Base-by-base conservation (phyloP, 2,888 invertebrate species). In the Anarsia innoxiella region DNA sequence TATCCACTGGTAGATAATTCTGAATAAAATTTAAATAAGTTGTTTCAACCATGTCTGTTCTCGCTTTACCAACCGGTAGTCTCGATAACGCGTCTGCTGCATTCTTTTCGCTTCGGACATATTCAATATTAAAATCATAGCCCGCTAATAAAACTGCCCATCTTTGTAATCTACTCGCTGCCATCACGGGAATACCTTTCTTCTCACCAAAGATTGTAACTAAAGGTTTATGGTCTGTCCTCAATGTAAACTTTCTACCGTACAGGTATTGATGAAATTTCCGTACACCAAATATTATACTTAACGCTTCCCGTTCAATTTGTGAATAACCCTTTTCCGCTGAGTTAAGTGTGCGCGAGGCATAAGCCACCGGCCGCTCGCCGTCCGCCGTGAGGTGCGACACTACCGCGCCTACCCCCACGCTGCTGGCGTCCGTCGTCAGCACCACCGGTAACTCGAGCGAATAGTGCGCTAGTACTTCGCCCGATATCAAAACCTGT, bases 21-120 rank as follows among this genome's bases (percentile, higher is more conserved):
- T 41, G 34, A n/a, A 41, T 27, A 12, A 19, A 19, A 19, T 19
- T 19, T 19, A 19, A 19, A 19, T 19, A 19, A 19, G 19, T 19
- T 3, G 6, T 19, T 19, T 19, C 19, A 5, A 6, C 6, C 4
- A 3, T 19, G 4, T 6, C 4, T 3, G 4, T 3, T 19, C 6
- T 19, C 6, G 3, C 19, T 6, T 19, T 3, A 5, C 19, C 19
- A 3, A 19, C 19, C 19, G 19, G 19, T 19, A 45, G 16, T 4
- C 45, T 29, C 1, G 45, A 45, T 15, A 45, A 28, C 9, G 19
- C 39, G 35, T 45, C 46, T 0, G 39, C 42, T 6, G 14, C 23
- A 31, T 49, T 46, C 28, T 38, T 36, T 5, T 42, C 36, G 1
- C 39, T 41, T 6, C 31, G 36, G 5, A 30, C 15, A 10, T 10